phyloP scores from a whole-genome alignment of 2,797 vertebrate species.

The Tadarida brasiliensis region DNA sequence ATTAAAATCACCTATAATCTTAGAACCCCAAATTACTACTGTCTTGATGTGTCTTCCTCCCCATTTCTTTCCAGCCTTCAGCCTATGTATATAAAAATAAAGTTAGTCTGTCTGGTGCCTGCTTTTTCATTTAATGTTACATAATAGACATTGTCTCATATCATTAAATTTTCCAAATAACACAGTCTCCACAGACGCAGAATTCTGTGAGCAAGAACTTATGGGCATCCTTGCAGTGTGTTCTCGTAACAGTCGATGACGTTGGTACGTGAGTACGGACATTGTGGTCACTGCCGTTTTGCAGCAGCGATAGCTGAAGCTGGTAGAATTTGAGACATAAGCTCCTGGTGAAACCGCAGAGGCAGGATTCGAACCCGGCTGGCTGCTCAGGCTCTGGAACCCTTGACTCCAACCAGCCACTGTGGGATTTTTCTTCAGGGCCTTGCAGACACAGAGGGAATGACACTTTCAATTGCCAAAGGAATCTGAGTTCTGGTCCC shows the following conservation, averaged over 20 bases:
- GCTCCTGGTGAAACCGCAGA: rapidly evolving
- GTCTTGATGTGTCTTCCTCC: not conserved
- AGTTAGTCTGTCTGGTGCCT: not conserved
- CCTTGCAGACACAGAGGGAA: not conserved
- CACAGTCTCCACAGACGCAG: not conserved
- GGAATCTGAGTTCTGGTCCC: not conserved
- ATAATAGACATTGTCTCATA: not conserved
- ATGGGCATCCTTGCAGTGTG: rapidly evolving
- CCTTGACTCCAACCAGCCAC: not conserved
- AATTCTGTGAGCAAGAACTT: not conserved
- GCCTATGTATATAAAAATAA: not conserved
- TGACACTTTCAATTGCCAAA: not conserved
- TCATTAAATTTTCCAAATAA: not conserved
- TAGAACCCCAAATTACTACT: not conserved
- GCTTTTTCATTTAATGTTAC: not conserved
- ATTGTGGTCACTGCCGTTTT: rapidly evolving
- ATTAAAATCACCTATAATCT: not conserved
- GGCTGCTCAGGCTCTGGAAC: not conserved
- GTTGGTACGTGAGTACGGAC: rapidly evolving
- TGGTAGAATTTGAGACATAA: not conserved
- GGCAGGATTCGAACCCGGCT: too few relatives aligned
- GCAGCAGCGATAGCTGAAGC: not conserved
- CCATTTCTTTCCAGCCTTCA: not conserved
- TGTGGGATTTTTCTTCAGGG: not conserved
- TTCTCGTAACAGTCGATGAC: rapidly evolving